Base-by-base conservation (phyloP, 1,140 invertebrate genomes). In the Diplogasteroides magnus region DNA sequence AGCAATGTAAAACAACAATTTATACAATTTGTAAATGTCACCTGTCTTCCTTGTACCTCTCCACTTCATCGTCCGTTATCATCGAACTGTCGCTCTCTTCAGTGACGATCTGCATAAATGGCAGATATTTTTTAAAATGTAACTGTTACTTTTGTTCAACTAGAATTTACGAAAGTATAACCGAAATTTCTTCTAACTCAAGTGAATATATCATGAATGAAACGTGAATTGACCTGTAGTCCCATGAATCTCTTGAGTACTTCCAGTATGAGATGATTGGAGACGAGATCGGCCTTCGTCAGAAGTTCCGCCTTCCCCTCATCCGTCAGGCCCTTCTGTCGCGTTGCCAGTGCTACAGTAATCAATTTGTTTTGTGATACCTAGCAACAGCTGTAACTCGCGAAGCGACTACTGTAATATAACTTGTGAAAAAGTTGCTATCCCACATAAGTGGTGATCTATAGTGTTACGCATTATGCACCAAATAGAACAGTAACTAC, bases 261-360 rank as follows among this genome's bases (percentile, higher is more conserved):
- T 31, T 74, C 74, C 19, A 83, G 48, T 55, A 82, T 82, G 19
- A 82, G 64, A 58, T 79, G 67, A 66, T 82, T 82, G 23, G 80
- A 82, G n/a, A 83, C 69, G 23, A 82, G 66, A 72, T 82, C 80
- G 2, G 80, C 80, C 31, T 75, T 70, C 0, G 80, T 82, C 25
- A 82, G 60, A 19, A 83, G 62, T 65, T 82, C 80, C 2, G 74
- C 77, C 31, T 75, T 77, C 31, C 80, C 80, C 57, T 78, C 79
- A 65, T 82, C 79, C n/a, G 77, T 82, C 25, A 74, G 28, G 0
- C 74, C 67, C 60, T 82, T 82, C 31, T 74, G 48, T 25, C 64
- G 31, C n/a, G 78, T 71, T 14, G 72, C 66, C 1, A 82, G 65
- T 19, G 3, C 58, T 70, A 26, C 56, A 65, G 57, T 62, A 63